Percentiles rank a stretch among this genome's conserved stretches.
phyloP scores from a whole-genome alignment of 2,888 invertebrate genomes.

The Acleris sparsana region DNA sequence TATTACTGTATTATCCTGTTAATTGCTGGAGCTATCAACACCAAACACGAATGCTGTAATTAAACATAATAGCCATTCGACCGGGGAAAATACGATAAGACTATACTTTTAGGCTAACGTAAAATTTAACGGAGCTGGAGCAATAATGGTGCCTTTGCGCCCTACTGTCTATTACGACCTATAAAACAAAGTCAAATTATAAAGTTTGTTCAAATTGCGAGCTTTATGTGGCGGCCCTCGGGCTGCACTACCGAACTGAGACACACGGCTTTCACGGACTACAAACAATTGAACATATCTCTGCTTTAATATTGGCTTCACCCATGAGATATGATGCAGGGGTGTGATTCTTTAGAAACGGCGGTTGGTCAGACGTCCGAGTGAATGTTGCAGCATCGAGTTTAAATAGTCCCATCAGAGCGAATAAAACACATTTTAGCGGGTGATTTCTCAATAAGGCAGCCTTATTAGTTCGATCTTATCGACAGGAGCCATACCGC shows the following conservation, averaged over 20 bases:
- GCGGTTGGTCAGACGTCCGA: too few relatives aligned
- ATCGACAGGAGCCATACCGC: too few relatives aligned
- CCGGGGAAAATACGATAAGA: conserved; percentile 28
- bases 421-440: too few relatives aligned
- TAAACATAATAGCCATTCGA: conserved; percentile 43
- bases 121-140: conserved; percentile 34
- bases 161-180: conserved; percentile 55
- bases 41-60: conserved; percentile 59
- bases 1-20: conserved; percentile 51
- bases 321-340: too few relatives aligned
- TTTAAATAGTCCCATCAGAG: too few relatives aligned
- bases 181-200: conserved; percentile 68
- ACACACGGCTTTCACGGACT: conserved; percentile 34
- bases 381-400: too few relatives aligned
- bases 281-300: background rate
- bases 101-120: conserved; percentile 19
- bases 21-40: conserved; percentile 63
- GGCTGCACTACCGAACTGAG: conserved; percentile 39
- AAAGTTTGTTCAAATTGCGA: conserved; percentile 63
- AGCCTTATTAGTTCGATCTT: too few relatives aligned
- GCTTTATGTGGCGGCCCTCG: conserved; percentile 49
- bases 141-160: conserved; percentile 41
- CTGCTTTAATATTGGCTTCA: too few relatives aligned
- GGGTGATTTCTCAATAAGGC: too few relatives aligned
- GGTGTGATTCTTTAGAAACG: too few relatives aligned